Evolutionary conservation across 1,140 invertebrate species (phyloP).

Genomic region (Sinella curviseta): DNA sequence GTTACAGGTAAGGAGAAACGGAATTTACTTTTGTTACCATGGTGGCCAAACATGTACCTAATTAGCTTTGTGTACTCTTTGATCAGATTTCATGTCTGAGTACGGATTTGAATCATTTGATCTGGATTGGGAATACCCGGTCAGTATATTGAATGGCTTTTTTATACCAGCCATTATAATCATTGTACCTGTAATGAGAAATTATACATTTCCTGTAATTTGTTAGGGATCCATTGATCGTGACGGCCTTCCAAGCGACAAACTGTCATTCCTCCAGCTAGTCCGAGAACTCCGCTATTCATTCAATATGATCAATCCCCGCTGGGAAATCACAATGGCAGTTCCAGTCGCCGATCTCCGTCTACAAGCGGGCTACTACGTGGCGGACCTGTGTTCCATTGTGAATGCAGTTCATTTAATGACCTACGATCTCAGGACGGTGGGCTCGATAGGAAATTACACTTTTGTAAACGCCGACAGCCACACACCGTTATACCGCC

Average conservation of each 20-base stretch:
- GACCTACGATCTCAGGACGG: slow-evolving; percentile 6
- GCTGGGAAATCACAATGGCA: slow-evolving; percentile 48
- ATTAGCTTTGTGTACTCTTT: neutral
- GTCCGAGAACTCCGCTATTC: slow-evolving; percentile 47
- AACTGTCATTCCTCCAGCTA: neutral
- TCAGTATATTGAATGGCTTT: neutral
- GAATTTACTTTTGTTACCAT: too few relatives aligned
- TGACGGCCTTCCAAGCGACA: neutral
- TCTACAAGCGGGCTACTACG: slow-evolving; percentile 50
- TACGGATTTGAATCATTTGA: slow-evolving; percentile 56
- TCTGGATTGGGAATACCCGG: slow-evolving; percentile 53
- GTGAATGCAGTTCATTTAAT: slow-evolving; percentile 13
- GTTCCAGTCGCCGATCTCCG: slow-evolving; percentile 51
- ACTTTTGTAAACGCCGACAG: slow-evolving; percentile 29
- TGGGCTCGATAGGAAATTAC: slow-evolving; percentile 11
- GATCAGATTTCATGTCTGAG: slow-evolving; percentile 48
- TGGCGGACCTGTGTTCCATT: slow-evolving; percentile 41
- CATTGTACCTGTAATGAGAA: neutral
- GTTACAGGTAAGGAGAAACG: slow-evolving; percentile 68
- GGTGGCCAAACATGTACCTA: neutral
- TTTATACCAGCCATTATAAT: neutral
- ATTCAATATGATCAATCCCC: slow-evolving; percentile 45
- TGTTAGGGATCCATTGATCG: neutral
- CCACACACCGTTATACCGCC: neutral
- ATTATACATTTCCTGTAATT: slow-evolving; percentile 32